Evolutionary conservation across 2,113 vertebrate species (phyloP).

Genomic region (Protomyctophum bolini): DNA sequence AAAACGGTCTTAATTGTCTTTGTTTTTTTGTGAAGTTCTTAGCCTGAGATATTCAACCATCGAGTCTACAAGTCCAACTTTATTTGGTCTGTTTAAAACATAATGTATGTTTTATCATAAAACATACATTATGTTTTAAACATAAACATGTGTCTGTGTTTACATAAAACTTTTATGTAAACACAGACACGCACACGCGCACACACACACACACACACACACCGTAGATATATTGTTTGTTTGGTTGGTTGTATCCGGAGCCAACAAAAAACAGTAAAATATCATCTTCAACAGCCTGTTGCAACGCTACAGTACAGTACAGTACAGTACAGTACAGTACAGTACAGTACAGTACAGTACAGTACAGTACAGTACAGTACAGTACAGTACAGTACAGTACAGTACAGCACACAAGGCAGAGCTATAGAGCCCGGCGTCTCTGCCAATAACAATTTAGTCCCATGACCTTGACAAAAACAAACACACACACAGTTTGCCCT

Average conservation of each 20-base stretch:
- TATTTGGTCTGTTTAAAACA: no score
- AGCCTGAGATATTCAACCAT: background rate
- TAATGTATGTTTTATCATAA: no score
- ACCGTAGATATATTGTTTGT: conserved; percentile 8
- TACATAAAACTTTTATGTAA: no score
- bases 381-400: no score
- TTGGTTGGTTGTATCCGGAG: conserved; percentile 10
- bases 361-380: no score
- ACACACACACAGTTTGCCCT: conserved; percentile 12
- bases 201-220: background rate
- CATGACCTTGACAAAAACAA: conserved; percentile 40
- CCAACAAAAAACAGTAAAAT: conserved; percentile 28
- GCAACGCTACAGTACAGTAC: conserved; percentile 16
- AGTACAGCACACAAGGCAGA: no score
- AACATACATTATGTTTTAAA: no score
- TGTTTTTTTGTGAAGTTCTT: background rate
- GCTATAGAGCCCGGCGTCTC: conserved; percentile 25
- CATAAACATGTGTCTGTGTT: no score
- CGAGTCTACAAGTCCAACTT: no score
- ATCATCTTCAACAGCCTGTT: conserved; percentile 41
- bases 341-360: no score
- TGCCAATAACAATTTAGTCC: conserved; percentile 42
- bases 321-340: no score
- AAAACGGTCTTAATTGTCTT: background rate
- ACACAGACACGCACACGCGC: no score